phyloP scores from a whole-genome alignment of 2,113 vertebrate species.

The Cnemophilus loriae region DNA sequence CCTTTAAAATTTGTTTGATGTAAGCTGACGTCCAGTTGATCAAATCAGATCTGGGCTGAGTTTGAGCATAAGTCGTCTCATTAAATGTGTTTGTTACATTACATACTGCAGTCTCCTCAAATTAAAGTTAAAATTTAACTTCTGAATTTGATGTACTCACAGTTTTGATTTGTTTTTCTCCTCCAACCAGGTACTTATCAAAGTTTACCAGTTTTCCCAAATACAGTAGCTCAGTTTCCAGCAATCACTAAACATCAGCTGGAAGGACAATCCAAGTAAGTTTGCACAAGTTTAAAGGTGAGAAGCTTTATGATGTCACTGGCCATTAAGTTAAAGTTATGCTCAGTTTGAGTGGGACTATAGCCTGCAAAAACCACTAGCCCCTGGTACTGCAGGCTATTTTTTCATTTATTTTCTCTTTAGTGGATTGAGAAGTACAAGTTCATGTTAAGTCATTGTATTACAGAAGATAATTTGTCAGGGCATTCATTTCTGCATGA shows the following conservation, averaged over 20 bases:
- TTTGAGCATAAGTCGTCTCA: not conserved
- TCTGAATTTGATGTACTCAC: not conserved
- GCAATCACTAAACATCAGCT: constrained; percentile 83
- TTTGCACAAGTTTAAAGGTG: not conserved
- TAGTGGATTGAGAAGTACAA: not conserved
- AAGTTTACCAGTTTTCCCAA: constrained; percentile 61
- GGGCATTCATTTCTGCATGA: not conserved
- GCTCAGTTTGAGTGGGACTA: not conserved
- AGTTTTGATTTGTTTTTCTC: not conserved
- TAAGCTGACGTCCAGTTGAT: not conserved
- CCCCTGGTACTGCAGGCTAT: not conserved
- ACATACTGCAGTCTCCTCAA: not conserved
- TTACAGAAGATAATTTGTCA: not conserved
- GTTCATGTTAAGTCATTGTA: not conserved
- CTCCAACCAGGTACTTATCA: constrained; percentile 46
- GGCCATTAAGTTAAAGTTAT: not conserved
- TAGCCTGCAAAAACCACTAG: not conserved
- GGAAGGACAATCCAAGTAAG: constrained; percentile 85
- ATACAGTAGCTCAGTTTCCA: constrained; percentile 86
- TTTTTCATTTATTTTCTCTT: not conserved
- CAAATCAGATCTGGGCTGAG: not conserved
- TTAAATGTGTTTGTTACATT: not conserved
- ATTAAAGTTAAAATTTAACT: not conserved
- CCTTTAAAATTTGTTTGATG: not conserved
- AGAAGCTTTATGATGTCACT: not conserved